A percentile compares a stretch with the other conserved stretches of the same genome.
Conservation (phyloP, 2,888 invertebrate genomes). For the Chrysotoxum bicinctum region DNA sequence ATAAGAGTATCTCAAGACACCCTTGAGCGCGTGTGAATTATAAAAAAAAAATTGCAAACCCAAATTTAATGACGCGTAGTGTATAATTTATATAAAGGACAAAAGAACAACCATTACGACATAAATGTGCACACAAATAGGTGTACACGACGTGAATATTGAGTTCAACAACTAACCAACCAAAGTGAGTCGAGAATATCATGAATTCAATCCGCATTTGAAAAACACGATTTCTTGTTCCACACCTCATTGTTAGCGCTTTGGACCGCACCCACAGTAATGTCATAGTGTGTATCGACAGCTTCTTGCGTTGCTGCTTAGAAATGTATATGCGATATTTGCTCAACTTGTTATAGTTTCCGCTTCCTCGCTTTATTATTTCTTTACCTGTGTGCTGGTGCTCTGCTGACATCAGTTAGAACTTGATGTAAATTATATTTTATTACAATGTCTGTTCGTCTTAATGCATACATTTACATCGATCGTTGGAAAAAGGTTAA, state of each 20-base stretch:
- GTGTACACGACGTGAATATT: constrained; percentile 57
- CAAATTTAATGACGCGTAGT: background rate
- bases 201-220: constrained; percentile 65
- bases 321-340: constrained; percentile 66
- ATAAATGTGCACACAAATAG: constrained; percentile 34
- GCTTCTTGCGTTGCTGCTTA: constrained; percentile 15
- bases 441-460: constrained; percentile 41
- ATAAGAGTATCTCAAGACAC: too few species aligned
- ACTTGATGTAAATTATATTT: constrained; percentile 61
- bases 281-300: constrained; percentile 41
- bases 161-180: constrained; percentile 19
- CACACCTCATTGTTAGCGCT: constrained; percentile 61
- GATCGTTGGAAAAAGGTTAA: constrained; percentile 3
- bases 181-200: constrained; percentile 35
- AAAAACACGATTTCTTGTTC: constrained; percentile 61
- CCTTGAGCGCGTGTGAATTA: too few species aligned
- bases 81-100: constrained; percentile 13
- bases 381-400: background rate
- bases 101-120: constrained; percentile 29
- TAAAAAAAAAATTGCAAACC: too few species aligned
- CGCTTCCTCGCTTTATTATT: constrained; percentile 54
- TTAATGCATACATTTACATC: constrained; percentile 13
- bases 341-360: constrained; percentile 67
- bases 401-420: constrained; percentile 56
- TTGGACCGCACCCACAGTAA: constrained; percentile 57